These are phyloP conservation scores for Chrysaora quinquecirrha DNA, from an alignment of 30 jellyfish, hydroid and myxozoan genomes.

Conservation along the genomic window DNA sequence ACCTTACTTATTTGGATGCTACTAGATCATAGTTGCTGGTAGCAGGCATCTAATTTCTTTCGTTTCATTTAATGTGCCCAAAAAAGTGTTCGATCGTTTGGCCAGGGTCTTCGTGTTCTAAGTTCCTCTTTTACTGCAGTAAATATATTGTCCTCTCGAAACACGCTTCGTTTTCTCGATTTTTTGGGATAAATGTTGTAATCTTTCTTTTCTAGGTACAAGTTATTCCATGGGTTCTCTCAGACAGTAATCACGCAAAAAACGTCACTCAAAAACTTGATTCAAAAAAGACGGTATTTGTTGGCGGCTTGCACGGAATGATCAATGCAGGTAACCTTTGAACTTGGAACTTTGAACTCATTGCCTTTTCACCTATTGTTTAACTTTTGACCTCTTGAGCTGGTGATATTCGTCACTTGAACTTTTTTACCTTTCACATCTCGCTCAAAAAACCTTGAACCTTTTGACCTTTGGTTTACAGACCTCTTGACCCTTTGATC, in stretches of 20 bases:
- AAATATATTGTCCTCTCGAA: too few relatives aligned
- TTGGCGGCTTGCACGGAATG: slow-evolving; percentile 98
- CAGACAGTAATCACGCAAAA: slow-evolving; percentile 83
- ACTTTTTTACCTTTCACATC: too few relatives aligned
- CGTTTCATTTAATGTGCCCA: too few relatives aligned
- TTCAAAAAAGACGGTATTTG: slow-evolving; percentile 90
- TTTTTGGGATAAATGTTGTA: too few relatives aligned
- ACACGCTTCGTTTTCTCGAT: too few relatives aligned
- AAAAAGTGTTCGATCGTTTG: too few relatives aligned
- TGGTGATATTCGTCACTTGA: not conserved
- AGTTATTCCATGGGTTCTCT: slow-evolving; percentile 95
- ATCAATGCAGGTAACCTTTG: slow-evolving; percentile 80
- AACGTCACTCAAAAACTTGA: slow-evolving; percentile 78
- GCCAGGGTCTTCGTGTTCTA: too few relatives aligned
- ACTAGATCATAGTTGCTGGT: not conserved
- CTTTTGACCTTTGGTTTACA: too few relatives aligned
- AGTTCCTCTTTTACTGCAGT: too few relatives aligned
- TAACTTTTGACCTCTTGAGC: not conserved
- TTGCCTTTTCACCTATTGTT: not conserved
- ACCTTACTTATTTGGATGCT: too few relatives aligned
- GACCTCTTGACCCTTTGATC: too few relatives aligned
- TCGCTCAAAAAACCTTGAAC: too few relatives aligned
- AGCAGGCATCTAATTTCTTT: not conserved
- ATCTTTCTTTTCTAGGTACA: slow-evolving; percentile 67
- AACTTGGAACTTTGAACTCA: not conserved